phyloP scores from a whole-genome alignment of 1,140 invertebrate species.

The Drosophila azteca region DNA sequence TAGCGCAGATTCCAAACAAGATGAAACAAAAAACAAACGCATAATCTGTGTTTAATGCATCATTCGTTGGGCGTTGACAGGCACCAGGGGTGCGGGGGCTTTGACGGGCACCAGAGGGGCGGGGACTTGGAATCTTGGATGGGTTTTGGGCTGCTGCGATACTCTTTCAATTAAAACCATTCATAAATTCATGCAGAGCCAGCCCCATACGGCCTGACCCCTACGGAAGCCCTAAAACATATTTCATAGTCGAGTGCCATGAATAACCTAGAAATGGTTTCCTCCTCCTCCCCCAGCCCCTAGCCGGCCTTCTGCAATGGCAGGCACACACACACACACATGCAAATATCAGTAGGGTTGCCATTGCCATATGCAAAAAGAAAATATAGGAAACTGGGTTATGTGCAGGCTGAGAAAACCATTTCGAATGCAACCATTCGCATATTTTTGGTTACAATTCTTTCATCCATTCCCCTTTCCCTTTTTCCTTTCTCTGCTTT shows the following conservation, averaged over 20 bases:
- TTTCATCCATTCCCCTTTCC: slow-evolving; percentile 3
- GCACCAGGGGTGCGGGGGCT: no score
- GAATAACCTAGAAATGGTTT: slow-evolving; percentile 46
- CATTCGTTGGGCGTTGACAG: neutral
- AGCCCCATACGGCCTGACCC: slow-evolving; percentile 3
- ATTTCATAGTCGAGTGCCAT: slow-evolving; percentile 50
- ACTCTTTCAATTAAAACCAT: slow-evolving; percentile 32
- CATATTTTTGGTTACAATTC: slow-evolving; percentile 43
- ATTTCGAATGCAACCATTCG: slow-evolving; percentile 25
- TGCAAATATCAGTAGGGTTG: slow-evolving; percentile 55
- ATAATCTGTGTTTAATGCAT: neutral
- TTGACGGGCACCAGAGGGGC: no score
- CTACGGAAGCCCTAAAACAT: slow-evolving; percentile 34
- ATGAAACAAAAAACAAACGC: neutral
- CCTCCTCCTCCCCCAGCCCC: slow-evolving; percentile 3
- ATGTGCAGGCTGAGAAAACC: slow-evolving; percentile 40
- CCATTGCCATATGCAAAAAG: slow-evolving; percentile 35
- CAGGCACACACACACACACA: slow-evolving; percentile 21
- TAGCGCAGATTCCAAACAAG: neutral
- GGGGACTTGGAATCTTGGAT: no score
- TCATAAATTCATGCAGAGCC: slow-evolving; percentile 18
- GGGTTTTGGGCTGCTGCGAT: neutral
- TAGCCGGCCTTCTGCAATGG: slow-evolving; percentile 21
- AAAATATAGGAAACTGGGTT: slow-evolving; percentile 47
- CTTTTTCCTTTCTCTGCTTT: no score